Base-by-base conservation (phyloP, 64 coral and sea anemone genomes). In the Montipora sp. region DNA sequence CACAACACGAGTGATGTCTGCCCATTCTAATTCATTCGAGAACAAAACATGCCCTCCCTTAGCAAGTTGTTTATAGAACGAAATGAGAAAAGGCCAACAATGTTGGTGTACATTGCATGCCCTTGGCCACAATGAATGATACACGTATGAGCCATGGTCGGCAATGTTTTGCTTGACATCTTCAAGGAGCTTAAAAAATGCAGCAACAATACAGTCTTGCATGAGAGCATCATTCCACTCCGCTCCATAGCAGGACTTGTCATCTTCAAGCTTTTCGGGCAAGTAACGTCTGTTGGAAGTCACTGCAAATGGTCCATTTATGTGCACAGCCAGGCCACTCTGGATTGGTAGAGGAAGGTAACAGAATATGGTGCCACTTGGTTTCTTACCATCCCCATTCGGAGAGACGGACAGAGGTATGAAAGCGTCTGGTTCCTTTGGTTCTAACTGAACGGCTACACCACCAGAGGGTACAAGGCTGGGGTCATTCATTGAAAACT, bases 221-320 rank as follows among this genome's bases (percentile, higher is more conserved):
- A 98, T 78, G 19, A 98, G 73, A 0, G 55, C 89, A 43, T 98
- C 79, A 75, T 98, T 98, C 96, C 96, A 98, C 9, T 84, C 77
- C 11, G 89, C 92, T 77, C 92, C 96, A 48, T 76, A 49, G 47
- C 80, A 66, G 51, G n/a, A 51, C 74, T 95, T 95, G 66, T 95
- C 94, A 72, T 95, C 94, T 74, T 91, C 89, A 3, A 90, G 91
- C 47, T 61, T 80, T 66, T 95, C 89, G 18, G 77, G 84, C 22
- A 95, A 77, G 47, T 88, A 66, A 61, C 89, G 84, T 74, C 94
- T 95, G 84, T 88, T 95, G 19, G 89, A 81, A 4, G 78, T 77
- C 15, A 92, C 90, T 20, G 89, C 94, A 92, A 95, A 95, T 2
- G 89, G 73, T 53, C 89, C 94, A 76, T 95, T 95, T 43, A 95